A percentile compares a stretch with the other conserved stretches of the same genome.
Evolutionary conservation across 2,888 invertebrate genomes (phyloP).

Genomic region (Sminthurinus aureus): DNA sequence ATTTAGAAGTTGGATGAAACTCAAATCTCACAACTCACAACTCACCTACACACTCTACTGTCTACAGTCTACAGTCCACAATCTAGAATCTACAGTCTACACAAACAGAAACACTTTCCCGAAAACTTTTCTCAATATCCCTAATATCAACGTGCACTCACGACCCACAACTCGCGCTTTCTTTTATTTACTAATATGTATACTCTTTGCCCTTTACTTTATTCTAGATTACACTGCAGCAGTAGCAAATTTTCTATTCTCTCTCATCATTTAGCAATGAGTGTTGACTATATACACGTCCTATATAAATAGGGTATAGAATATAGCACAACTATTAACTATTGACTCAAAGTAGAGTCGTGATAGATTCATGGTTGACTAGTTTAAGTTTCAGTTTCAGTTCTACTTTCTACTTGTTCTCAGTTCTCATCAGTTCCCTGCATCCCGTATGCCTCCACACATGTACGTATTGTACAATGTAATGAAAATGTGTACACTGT

Average conservation of each 20-base stretch:
- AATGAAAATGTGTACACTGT: too few species aligned
- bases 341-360: neutral
- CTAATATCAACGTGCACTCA: too few species aligned
- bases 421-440: too few species aligned
- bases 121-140: neutral
- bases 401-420: neutral
- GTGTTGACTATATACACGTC: neutral
- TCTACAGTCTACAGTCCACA: too few species aligned
- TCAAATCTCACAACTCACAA: neutral
- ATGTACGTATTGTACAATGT: too few species aligned
- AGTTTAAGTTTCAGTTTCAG: neutral
- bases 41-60: neutral
- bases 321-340: neutral
- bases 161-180: too few species aligned
- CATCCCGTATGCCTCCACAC: too few species aligned
- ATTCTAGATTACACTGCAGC: too few species aligned
- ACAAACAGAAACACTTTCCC: neutral
- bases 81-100: neutral
- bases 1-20: neutral
- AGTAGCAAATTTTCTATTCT: too few species aligned
- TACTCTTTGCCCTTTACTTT: too few species aligned
- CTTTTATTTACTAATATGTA: too few species aligned
- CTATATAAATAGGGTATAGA: neutral
- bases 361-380: slow-evolving; percentile 38
- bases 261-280: too few species aligned